Base-by-base conservation (phyloP, 2,888 invertebrate genomes). In the Graphium colonna region DNA sequence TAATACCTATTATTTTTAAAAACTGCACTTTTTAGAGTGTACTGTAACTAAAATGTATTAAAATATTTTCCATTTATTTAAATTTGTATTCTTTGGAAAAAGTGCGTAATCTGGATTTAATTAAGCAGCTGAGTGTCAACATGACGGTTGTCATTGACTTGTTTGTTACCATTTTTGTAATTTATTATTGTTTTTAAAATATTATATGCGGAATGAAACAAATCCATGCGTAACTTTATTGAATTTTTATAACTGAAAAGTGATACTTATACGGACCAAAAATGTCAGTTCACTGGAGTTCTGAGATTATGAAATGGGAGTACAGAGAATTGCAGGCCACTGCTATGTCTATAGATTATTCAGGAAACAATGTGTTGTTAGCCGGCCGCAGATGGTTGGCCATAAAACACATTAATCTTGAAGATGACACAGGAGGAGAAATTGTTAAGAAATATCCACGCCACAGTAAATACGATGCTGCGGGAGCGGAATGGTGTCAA, bases 381-480 rank as follows among this genome's bases (percentile, higher is more conserved):
- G 97, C 97, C 13, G 97, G 97, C 90, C 85, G 92, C 8, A 80
- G 96, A 64, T 95, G 94, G 82, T 91, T 97, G 53, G 96, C 96
- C 1, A 92, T 97, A 47, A 93, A 90, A 59, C 79, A 92, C 51
- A 90, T 96, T 64, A 93, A 94, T 65, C 83, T 97, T 44, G 69
- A 69, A 17, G 94, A 95, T 58, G 93, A 94, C 56, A 92, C 93
- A 48, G 91, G 93, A 0, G 91, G 91, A 8, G 94, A 93, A 65
- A 91, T 92, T 1, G 87, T 96, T 8, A 93, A 93, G 61, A 96
- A 96, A 68, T 95, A 96, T 71, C 94, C 95, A 21, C 91, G 97
- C 15, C 95, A 97, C 71, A 97, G 97, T 73, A 97, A 98, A 87
- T 97, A 97, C 82, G 97, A 98, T 77, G 96, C 97, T 0, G 95